Evolutionary conservation across 2,797 vertebrate species (phyloP).

Genomic region (Echeneis naucrates): DNA sequence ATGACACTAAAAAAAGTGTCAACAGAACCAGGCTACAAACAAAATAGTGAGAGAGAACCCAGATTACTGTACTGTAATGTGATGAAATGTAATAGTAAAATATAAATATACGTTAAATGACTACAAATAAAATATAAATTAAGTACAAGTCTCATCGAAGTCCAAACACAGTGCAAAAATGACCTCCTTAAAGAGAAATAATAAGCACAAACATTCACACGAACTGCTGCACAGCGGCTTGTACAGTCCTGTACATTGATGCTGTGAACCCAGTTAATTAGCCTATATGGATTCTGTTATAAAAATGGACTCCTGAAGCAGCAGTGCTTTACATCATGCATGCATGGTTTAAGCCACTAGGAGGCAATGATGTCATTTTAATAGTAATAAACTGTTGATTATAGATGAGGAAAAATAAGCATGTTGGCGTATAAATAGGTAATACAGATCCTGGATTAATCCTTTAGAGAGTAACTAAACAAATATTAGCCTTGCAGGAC

Average conservation of each 20-base stretch:
- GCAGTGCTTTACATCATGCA: not conserved
- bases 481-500: not conserved
- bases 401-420: not conserved
- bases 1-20: no score
- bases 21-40: not conserved
- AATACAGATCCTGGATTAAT: not conserved
- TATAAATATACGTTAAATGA: no score
- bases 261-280: not conserved
- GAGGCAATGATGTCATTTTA: constrained; percentile 8
- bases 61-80: not conserved
- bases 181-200: not conserved
- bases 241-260: not conserved
- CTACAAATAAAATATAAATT: not conserved
- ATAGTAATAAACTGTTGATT: not conserved
- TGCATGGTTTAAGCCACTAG: constrained; percentile 16
- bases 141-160: not conserved
- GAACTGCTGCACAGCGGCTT: not conserved
- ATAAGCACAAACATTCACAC: not conserved
- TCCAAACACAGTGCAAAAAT: not conserved
- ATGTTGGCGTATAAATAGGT: not conserved
- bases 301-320: not conserved
- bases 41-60: not conserved
- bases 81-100: no score
- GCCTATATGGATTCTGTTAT: not conserved
- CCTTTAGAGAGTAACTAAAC: not conserved